Evolutionary conservation across 2,113 vertebrate genomes (phyloP).

Genomic region (Gallinago media): DNA sequence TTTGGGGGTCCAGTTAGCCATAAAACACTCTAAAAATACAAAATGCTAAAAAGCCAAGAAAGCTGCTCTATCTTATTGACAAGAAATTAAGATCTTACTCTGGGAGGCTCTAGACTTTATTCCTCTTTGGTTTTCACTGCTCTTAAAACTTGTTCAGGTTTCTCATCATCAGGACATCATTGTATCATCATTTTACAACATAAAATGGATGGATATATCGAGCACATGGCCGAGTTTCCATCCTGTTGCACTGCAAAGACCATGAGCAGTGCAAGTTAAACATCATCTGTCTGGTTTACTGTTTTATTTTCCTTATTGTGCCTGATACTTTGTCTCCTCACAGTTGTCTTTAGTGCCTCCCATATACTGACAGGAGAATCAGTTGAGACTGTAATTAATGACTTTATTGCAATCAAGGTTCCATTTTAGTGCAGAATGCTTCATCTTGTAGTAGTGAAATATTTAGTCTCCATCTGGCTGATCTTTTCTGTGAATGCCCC

Average conservation of each 20-base stretch:
- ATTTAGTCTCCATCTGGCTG: slow-evolving; percentile 72
- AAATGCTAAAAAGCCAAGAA: not conserved
- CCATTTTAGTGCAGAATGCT: slow-evolving; percentile 58
- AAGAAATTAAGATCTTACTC: not conserved
- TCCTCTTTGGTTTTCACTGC: not conserved
- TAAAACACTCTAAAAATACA: not conserved
- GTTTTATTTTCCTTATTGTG: not conserved
- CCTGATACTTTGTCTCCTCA: slow-evolving; percentile 2
- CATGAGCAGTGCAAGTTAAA: not conserved
- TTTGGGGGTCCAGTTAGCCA: not conserved
- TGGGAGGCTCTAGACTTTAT: not conserved
- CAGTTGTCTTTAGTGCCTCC: slow-evolving; percentile 31
- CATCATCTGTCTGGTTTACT: not conserved
- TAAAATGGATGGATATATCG: not conserved
- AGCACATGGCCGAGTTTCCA: not conserved
- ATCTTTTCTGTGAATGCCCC: slow-evolving; percentile 56
- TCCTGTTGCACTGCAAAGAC: not conserved
- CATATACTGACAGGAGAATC: slow-evolving; percentile 21
- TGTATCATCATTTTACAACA: not conserved
- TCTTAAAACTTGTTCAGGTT: not conserved
- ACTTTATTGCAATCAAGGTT: slow-evolving; percentile 70
- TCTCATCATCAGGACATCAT: not conserved
- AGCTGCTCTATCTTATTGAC: not conserved
- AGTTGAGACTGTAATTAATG: slow-evolving; percentile 64
- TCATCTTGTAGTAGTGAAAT: slow-evolving; percentile 69